Evolutionary conservation across 2,888 invertebrate species (phyloP), one percentile per base, ranked within the genome.

Genomic region (Crocallis elinguaria): DNA sequence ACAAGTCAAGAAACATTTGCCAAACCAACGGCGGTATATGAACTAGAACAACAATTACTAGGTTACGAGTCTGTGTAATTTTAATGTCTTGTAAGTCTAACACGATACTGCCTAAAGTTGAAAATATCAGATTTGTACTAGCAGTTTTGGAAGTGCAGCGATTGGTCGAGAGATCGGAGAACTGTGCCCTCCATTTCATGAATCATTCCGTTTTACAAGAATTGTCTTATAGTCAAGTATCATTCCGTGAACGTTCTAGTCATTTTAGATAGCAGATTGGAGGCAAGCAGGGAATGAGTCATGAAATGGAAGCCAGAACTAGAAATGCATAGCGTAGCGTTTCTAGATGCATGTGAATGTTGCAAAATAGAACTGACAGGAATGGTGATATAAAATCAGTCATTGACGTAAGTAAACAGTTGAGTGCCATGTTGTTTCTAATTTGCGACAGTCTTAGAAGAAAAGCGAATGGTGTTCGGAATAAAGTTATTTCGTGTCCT

Each of bases 41-140:
- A 55, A 62, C 62, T 62, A 70, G 62, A 69, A 71, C 69, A 69
- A 82, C 87, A 87, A 88, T 88, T 88, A 88, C 75, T 89, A 89
- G 86, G 75, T 79, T 82, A 81, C 71, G 65, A 73, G 32, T 73
- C 73, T 73, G 74, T 76, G 71, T 79, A 81, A 72, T 70, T 67
- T 75, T 79, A 74, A 79, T 62, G 67, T 80, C 75, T 79, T 77
- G 64, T 83, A 82, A 85, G 73, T 81, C 74, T 84, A 88, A 89
- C 88, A 83, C 74, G 74, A 87, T 83, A 88, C 89, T 90, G 89
- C 89, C 89, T 86, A 80, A 79, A 67, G 69, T 75, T 71, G 67
- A 70, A 71, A 68, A 83, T 85, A 84, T 85, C 83, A 84, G 48
- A 49, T 72, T 77, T 79, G 77, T 77, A 69, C 80, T 73, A 69